phyloP scores from a whole-genome alignment of 2,113 vertebrate species.

The Chelonoidis abingdonii region DNA sequence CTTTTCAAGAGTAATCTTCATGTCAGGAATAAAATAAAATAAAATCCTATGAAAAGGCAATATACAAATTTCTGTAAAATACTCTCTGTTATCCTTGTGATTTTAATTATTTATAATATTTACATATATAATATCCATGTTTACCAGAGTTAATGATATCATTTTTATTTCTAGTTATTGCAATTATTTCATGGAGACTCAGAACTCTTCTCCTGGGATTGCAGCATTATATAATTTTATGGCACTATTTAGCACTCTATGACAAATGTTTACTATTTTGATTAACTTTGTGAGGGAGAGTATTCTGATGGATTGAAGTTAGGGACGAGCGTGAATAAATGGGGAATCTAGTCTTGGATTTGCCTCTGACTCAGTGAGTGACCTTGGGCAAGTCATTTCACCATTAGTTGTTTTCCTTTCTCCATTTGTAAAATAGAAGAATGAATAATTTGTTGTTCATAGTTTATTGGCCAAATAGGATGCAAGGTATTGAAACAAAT shows the following conservation, averaged over 20 bases:
- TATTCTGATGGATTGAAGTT: neutral
- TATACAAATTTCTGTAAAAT: neutral
- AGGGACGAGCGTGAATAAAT: neutral
- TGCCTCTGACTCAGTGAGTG: neutral
- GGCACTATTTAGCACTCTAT: neutral
- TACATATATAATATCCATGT: conserved; percentile 31
- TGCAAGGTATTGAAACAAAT: neutral
- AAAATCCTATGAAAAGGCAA: neutral
- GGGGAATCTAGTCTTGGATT: neutral
- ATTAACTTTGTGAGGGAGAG: neutral
- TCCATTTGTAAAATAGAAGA: neutral
- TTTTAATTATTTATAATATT: conserved; percentile 25
- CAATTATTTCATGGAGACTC: neutral
- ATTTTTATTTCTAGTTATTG: conserved; percentile 20
- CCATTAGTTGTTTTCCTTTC: neutral
- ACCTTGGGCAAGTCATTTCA: neutral
- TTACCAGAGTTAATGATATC: conserved; percentile 8
- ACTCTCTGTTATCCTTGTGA: neutral
- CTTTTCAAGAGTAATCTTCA: neutral
- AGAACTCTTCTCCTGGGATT: neutral
- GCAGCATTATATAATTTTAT: neutral
- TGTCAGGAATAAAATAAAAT: neutral
- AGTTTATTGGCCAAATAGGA: neutral
- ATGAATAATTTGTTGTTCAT: neutral
- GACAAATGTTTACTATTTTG: neutral